These are phyloP conservation scores for Centrocercus urophasianus DNA, from an alignment of 2,113 vertebrate genomes.

Conservation along the genomic window DNA sequence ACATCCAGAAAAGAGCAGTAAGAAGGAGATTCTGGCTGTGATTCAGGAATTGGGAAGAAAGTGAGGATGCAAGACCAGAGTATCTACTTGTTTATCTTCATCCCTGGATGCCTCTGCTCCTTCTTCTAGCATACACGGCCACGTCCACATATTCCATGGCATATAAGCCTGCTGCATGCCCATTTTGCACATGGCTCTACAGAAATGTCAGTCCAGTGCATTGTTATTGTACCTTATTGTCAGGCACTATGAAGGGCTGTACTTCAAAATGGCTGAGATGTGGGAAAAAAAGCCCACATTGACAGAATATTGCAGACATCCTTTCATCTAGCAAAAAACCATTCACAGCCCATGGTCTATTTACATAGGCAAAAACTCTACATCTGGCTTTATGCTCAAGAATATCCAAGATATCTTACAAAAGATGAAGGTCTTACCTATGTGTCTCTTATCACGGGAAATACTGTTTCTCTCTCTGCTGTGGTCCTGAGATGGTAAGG, in stretches of 20 bases:
- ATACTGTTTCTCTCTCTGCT: not conserved
- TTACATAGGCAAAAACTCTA: not conserved
- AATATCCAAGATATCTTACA: not conserved
- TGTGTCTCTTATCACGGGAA: not conserved
- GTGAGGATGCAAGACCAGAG: not conserved
- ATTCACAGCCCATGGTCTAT: not conserved
- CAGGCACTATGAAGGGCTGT: not conserved
- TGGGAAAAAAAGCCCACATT: not conserved
- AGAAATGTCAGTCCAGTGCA: not conserved
- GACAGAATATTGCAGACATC: not conserved
- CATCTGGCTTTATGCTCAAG: not conserved
- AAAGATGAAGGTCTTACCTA: not conserved
- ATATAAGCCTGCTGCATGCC: accelerated
- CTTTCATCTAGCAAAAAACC: not conserved
- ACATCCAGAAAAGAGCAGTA: not conserved
- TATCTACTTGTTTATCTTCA: not conserved
- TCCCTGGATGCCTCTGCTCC: not conserved
- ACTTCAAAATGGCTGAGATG: not conserved
- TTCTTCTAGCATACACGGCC: not conserved
- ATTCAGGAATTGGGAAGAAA: not conserved
- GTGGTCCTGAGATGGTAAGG: not conserved
- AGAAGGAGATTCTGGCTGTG: not conserved
- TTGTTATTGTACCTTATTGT: not conserved
- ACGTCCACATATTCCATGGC: not conserved
- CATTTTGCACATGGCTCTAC: not conserved